Base-by-base conservation (phyloP, 2,888 invertebrate species). In the Fabriciana adippe region DNA sequence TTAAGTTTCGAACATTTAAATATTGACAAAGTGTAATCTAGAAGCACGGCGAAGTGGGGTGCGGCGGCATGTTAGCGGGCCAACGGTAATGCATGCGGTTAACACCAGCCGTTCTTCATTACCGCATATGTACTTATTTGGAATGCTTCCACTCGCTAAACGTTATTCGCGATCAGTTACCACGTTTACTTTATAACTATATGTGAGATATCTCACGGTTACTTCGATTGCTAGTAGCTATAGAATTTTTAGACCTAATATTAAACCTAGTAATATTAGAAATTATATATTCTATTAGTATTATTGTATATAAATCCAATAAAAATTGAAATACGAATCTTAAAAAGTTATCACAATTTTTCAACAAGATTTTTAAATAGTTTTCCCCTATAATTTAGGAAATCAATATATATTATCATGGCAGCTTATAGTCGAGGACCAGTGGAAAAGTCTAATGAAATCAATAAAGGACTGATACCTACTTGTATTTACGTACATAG, bases 11-110 rank as follows among this genome's bases (percentile, higher is more conserved):
- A 64, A 65, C 70, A 79, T 79, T 79, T 83, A 88, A 90, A 91
- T 91, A 91, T 92, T 92, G 90, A 92, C 87, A 84, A 81, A 86
- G 86, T 79, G 89, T 91, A 91, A 91, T 92, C 91, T 88, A 78
- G 87, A 62, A 78, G 81, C 79, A 72, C 79, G 82, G 74, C 15
- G 61, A 31, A 15, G 45, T 5, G 56, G 54, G 50, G 50, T 63
- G 60, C 57, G 78, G 85, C 60, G 76, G 81, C 79, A 73, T 79
- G 81, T 92, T 91, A 92, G 91, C 92, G 86, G 75, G 73, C 73
- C 73, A 66, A 70, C 81, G 90, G 90, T 92, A 92, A 92, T 90
- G 84, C 79, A 80, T 76, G 71, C 82, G 74, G 86, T 90, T 91
- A 91, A 83, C 91, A 89, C 80, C 76, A 70, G 73, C 75, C 78